These are phyloP conservation scores for Alligator sinensis DNA, from an alignment of 2,113 vertebrate genomes.

Conservation along the genomic window DNA sequence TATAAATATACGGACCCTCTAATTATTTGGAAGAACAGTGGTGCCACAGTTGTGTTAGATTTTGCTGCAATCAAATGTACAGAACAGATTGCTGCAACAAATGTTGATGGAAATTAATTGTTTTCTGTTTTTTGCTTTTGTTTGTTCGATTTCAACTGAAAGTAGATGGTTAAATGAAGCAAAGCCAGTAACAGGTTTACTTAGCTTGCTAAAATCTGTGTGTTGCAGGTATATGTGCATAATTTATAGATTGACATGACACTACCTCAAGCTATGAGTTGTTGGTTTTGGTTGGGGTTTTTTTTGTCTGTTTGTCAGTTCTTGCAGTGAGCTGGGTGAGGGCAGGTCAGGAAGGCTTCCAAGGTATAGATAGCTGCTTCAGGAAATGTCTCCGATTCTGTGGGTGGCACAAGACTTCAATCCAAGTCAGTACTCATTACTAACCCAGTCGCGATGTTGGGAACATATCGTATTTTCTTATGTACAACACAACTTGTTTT, in stretches of 20 bases:
- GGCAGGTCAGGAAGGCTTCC: no score
- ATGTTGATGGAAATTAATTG: neutral
- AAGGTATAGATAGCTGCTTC: no score
- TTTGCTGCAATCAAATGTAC: neutral
- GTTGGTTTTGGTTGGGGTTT: neutral
- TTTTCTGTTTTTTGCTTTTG: neutral
- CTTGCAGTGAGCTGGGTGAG: no score
- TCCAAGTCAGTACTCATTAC: no score
- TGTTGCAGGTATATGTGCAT: neutral
- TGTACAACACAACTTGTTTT: no score
- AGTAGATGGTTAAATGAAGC: neutral
- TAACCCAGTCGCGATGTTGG: no score
- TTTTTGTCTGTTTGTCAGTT: neutral
- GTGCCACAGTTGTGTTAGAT: neutral
- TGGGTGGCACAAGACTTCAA: no score
- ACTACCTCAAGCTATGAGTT: neutral
- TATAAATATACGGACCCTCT: neutral
- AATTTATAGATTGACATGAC: neutral
- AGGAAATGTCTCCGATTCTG: no score
- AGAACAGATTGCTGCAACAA: neutral
- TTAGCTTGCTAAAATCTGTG: neutral
- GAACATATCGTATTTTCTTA: no score
- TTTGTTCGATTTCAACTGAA: neutral
- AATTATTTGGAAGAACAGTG: no score
- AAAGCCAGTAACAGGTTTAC: no score